phyloP scores from a whole-genome alignment of 2,888 invertebrate species.

The Zhuqinia jingwanae region DNA sequence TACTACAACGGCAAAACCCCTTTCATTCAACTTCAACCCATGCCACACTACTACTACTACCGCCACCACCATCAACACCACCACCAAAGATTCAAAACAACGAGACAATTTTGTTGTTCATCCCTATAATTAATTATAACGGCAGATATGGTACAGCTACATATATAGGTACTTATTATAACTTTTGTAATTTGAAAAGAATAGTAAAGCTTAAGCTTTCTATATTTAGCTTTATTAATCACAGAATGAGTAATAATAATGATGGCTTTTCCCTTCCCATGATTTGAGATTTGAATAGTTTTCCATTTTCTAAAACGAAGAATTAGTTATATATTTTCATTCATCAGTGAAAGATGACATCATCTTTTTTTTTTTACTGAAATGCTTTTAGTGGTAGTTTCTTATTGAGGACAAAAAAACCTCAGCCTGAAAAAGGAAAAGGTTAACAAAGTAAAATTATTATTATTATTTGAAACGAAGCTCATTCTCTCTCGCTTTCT shows the following conservation, averaged over 20 bases:
- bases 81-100: background rate
- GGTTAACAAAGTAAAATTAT: too few relatives aligned
- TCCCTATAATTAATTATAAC: constrained; percentile 63
- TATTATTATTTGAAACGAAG: too few relatives aligned
- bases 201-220: background rate
- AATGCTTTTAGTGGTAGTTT: background rate
- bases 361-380: constrained; percentile 32
- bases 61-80: background rate
- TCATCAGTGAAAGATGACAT: constrained; percentile 59
- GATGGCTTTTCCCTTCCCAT: background rate
- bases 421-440: too few relatives aligned
- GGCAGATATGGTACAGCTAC: background rate
- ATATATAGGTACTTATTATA: too few relatives aligned
- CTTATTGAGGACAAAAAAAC: too few relatives aligned
- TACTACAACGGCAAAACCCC: background rate
- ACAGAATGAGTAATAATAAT: background rate
- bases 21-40: constrained; percentile 17
- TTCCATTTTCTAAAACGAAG: background rate
- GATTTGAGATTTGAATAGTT: background rate
- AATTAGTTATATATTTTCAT: constrained; percentile 28
- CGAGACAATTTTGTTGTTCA: constrained; percentile 43
- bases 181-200: background rate
- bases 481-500: too few relatives aligned
- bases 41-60: too few relatives aligned
- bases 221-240: constrained; percentile 14